Percentiles rank a stretch among this genome's conserved stretches.
phyloP scores from a whole-genome alignment of 2,797 vertebrate genomes.

The Periparus ater region DNA sequence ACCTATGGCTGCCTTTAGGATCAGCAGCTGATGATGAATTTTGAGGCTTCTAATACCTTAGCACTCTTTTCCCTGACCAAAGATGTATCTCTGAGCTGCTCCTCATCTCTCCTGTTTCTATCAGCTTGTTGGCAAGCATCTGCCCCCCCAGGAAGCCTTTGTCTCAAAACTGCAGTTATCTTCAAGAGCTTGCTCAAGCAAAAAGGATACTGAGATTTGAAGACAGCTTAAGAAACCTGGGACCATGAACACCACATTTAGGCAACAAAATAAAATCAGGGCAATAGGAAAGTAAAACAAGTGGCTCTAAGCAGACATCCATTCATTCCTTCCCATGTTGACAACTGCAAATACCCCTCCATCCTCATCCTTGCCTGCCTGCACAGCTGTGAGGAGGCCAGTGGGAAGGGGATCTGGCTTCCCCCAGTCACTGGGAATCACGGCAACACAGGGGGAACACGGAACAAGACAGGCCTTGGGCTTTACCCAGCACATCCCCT shows the following conservation, averaged over 20 bases:
- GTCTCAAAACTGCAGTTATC: neutral
- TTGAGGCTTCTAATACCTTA: neutral
- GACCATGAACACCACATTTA: neutral
- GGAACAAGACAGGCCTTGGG: neutral
- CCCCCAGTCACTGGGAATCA: neutral
- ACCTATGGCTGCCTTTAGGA: rapidly evolving
- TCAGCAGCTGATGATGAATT: neutral
- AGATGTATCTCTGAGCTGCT: neutral
- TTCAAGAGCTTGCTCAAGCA: neutral
- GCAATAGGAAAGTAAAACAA: neutral
- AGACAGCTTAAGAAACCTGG: neutral
- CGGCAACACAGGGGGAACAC: rapidly evolving
- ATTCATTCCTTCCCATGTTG: neutral
- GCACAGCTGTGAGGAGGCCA: neutral
- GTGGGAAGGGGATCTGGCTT: neutral
- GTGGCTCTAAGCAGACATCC: neutral
- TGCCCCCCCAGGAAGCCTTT: neutral
- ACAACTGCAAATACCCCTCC: neutral
- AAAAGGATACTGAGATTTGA: slow-evolving; percentile 15
- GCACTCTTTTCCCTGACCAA: neutral
- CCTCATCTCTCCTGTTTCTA: neutral
- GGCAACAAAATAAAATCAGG: neutral
- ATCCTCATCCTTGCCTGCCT: neutral
- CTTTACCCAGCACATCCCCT: neutral
- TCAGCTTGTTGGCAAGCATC: neutral